Percentiles rank a stretch among this genome's conserved stretches.
Evolutionary conservation across 2,113 vertebrate genomes (phyloP).

Genomic region (Microcebus lehilahytsara): DNA sequence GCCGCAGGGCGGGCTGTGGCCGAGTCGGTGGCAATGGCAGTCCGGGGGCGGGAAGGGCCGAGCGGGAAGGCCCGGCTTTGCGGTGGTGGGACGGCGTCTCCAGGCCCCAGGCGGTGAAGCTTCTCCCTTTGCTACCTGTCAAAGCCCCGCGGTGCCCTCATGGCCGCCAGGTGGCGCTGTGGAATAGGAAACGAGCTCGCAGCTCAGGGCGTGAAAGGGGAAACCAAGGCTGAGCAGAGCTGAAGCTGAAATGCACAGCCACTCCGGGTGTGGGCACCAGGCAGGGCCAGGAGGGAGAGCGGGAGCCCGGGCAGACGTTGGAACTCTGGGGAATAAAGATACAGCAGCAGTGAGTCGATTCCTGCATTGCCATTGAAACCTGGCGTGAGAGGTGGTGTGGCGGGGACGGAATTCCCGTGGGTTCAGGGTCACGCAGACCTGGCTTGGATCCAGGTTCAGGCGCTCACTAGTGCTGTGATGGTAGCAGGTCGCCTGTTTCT

Average conservation of each 20-base stretch:
- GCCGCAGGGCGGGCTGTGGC: fast-evolving
- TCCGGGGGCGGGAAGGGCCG: neutral
- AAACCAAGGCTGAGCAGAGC: neutral
- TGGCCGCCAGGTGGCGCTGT: slow-evolving; percentile 81
- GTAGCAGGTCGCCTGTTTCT: neutral
- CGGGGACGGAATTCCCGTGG: fast-evolving
- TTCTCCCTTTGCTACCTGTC: neutral
- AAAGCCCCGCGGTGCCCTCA: neutral
- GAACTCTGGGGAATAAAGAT: neutral
- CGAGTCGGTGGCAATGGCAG: neutral
- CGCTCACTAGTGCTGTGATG: too few relatives aligned
- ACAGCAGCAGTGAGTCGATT: neutral
- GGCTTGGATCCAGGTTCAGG: neutral
- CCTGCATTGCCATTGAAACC: fast-evolving
- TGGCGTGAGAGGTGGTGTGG: fast-evolving
- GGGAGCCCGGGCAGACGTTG: neutral
- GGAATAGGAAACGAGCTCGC: slow-evolving; percentile 73
- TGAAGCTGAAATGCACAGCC: neutral
- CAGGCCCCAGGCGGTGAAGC: fast-evolving
- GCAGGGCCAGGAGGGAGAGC: neutral
- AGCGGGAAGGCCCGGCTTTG: neutral
- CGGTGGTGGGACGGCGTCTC: fast-evolving
- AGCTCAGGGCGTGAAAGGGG: fast-evolving
- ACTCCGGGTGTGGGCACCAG: fast-evolving
- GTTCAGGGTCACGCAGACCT: neutral